These are phyloP conservation scores for Oenanthe oenanthe DNA, from an alignment of 2,113 vertebrate species.

Conservation along the genomic window DNA sequence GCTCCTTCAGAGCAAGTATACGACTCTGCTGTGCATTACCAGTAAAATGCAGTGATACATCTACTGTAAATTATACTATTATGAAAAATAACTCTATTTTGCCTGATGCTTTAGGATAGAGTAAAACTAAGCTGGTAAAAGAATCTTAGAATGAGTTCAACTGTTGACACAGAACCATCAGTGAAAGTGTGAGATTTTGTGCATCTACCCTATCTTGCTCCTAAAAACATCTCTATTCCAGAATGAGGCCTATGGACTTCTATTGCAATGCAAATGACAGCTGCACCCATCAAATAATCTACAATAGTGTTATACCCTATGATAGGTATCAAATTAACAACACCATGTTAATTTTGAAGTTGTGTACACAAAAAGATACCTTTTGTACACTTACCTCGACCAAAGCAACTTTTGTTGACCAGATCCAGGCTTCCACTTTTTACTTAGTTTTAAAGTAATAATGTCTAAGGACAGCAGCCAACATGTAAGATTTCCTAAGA, in stretches of 20 bases:
- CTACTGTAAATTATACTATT: background rate
- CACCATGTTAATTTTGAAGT: background rate
- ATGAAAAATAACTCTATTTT: background rate
- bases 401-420: background rate
- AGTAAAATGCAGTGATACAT: background rate
- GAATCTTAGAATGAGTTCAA: background rate
- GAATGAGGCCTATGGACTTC: background rate
- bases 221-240: background rate
- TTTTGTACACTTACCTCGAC: accelerated
- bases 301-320: background rate
- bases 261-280: background rate
- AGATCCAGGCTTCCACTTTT: background rate
- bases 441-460: background rate
- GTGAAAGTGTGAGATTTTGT: background rate
- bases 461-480: background rate
- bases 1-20: background rate
- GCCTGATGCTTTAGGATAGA: background rate
- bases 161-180: background rate
- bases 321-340: background rate
- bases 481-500: background rate
- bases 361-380: background rate
- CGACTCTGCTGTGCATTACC: background rate
- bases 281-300: background rate
- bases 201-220: background rate
- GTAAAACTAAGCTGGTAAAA: background rate